Evolutionary conservation across 2,888 invertebrate genomes (phyloP).

Genomic region (Lasioglossum morio): DNA sequence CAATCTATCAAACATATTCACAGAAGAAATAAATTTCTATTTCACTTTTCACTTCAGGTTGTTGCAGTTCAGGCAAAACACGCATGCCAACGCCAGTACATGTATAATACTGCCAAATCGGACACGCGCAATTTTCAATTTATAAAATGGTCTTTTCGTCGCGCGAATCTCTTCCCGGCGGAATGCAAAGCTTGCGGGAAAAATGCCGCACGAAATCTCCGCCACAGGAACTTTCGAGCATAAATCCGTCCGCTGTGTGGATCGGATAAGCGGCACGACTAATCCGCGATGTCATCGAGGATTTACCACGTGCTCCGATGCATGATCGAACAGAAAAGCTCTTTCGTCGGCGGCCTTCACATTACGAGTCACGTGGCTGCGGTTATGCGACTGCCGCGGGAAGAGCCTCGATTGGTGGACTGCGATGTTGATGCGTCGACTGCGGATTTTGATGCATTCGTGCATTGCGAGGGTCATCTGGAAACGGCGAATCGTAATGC

Average conservation of each 20-base stretch:
- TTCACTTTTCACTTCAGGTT: no score
- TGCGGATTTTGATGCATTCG: background rate
- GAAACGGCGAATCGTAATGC: background rate
- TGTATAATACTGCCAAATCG: no score
- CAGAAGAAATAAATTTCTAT: no score
- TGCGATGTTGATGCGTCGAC: background rate
- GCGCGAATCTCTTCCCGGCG: background rate
- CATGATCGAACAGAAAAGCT: conserved; percentile 29
- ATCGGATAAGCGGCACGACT: conserved; percentile 40
- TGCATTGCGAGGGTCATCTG: background rate
- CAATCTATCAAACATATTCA: no score
- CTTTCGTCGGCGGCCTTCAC: background rate
- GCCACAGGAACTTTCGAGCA: conserved; percentile 28
- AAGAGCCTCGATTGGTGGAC: background rate
- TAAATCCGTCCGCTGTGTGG: conserved; percentile 44
- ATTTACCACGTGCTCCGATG: conserved; percentile 47
- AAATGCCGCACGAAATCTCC: conserved; percentile 13
- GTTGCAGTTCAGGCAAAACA: no score
- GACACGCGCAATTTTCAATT: no score
- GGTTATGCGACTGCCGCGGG: background rate
- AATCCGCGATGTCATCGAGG: conserved; percentile 44
- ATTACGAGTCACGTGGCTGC: background rate
- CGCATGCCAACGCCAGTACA: no score
- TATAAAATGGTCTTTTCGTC: background rate
- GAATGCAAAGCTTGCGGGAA: background rate